Percentiles rank a stretch among this genome's conserved stretches.
These are phyloP conservation scores for Hypsibius dujardini DNA, from an alignment of 1,140 invertebrate genomes.

Conservation along the genomic window DNA sequence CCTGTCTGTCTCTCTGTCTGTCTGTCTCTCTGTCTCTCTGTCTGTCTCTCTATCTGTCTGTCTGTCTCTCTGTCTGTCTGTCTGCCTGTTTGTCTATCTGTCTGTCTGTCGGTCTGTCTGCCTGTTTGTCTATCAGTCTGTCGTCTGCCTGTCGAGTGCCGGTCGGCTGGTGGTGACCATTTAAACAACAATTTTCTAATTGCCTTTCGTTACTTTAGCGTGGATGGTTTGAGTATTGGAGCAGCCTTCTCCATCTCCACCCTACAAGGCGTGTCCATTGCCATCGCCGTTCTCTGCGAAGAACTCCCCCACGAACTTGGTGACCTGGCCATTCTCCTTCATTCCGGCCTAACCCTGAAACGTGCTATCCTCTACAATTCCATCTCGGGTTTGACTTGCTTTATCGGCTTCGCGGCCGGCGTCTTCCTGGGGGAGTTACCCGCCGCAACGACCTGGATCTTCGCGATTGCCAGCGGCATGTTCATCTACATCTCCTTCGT, in stretches of 20 bases:
- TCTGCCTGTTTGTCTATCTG: too few species aligned
- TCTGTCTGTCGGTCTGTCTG: too few species aligned
- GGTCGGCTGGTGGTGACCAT: too few species aligned
- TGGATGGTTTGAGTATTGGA: constrained; percentile 14
- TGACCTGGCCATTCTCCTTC: constrained; percentile 51
- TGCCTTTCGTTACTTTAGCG: not conserved
- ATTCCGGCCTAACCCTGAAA: constrained; percentile 45
- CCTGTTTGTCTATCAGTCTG: too few species aligned
- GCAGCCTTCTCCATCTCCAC: constrained; percentile 5
- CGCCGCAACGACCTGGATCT: constrained; percentile 39
- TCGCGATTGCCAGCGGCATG: constrained; percentile 45
- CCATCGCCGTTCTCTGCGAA: not conserved
- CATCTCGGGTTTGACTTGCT: constrained; percentile 48
- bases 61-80: too few species aligned
- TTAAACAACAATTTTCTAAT: too few species aligned
- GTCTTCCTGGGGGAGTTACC: constrained; percentile 38
- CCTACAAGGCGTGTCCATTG: not conserved
- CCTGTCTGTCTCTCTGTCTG: too few species aligned
- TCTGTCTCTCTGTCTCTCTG: too few species aligned
- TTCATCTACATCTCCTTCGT: constrained; percentile 47
- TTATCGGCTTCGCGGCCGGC: constrained; percentile 44
- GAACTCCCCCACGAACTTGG: constrained; percentile 28
- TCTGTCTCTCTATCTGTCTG: too few species aligned
- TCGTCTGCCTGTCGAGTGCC: too few species aligned
- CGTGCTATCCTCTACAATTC: constrained; percentile 50